Percentiles rank a stretch among this genome's conserved stretches.
phyloP scores from a whole-genome alignment of 2,888 invertebrate species.

The Corbicula japonica region DNA sequence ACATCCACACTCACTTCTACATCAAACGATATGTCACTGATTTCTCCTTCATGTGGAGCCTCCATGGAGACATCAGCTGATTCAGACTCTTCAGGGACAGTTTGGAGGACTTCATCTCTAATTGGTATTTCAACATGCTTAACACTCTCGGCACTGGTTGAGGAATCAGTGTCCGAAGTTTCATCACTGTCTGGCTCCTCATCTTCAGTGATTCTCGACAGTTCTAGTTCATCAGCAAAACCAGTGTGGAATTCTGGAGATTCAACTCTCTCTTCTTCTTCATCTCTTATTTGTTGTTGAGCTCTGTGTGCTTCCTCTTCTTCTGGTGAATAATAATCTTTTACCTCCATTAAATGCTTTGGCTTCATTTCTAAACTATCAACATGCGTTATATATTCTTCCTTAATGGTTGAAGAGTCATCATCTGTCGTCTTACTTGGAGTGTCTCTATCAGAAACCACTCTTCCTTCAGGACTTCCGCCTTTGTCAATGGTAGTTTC shows the following conservation, averaged over 20 bases:
- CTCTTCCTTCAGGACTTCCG: constrained; percentile 25
- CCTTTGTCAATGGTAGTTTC: constrained; percentile 42
- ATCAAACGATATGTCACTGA: constrained; percentile 61
- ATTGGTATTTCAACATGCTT: constrained; percentile 44
- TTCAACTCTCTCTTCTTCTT: constrained; percentile 85
- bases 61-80: constrained; percentile 56
- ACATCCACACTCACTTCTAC: constrained; percentile 53
- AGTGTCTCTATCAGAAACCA: constrained; percentile 48
- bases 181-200: constrained; percentile 53
- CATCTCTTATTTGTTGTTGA: constrained; percentile 55
- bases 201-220: constrained; percentile 61
- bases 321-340: constrained; percentile 61
- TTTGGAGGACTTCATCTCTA: constrained; percentile 55
- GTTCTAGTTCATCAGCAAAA: constrained; percentile 52
- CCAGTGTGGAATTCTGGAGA: constrained; percentile 62
- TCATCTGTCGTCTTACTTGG: constrained; percentile 59
- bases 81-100: constrained; percentile 63
- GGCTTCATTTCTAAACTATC: constrained; percentile 56
- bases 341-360: constrained; percentile 63
- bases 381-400: constrained; percentile 61
- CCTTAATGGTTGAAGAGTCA: constrained; percentile 63
- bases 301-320: constrained; percentile 59
- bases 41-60: constrained; percentile 39
- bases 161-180: constrained; percentile 58
- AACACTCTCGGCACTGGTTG: constrained; percentile 77